Percentiles rank a stretch among this genome's conserved stretches.
phyloP scores from a whole-genome alignment of 2,888 invertebrate species.

The Siphlonurus alternatus region DNA sequence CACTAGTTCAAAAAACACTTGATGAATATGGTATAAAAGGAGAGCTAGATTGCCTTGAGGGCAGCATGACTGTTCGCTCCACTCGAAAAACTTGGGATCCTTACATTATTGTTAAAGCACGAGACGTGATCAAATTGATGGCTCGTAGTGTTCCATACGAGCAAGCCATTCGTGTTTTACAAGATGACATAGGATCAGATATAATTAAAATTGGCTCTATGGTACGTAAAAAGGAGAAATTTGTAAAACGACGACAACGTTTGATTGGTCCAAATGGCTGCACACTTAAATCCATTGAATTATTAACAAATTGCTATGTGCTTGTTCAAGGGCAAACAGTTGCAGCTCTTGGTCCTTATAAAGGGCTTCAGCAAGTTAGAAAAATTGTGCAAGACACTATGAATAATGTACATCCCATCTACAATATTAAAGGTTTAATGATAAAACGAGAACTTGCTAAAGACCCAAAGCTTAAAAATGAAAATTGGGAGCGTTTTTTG shows the following conservation, averaged over 20 bases:
- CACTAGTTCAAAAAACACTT: conserved; percentile 74
- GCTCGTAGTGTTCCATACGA: conserved; percentile 94
- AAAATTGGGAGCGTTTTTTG: conserved; percentile 93
- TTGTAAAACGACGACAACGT: conserved; percentile 84
- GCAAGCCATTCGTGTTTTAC: conserved; percentile 71
- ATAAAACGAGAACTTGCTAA: conserved; percentile 90
- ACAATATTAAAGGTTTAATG: conserved; percentile 94
- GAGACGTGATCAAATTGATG: conserved; percentile 88
- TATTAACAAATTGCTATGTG: conserved; percentile 91
- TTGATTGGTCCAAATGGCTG: conserved; percentile 97
- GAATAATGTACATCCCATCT: conserved; percentile 98
- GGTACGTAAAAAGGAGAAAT: conserved; percentile 81
- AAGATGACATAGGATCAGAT: conserved; percentile 86
- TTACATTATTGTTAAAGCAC: conserved; percentile 85
- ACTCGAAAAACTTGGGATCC: conserved; percentile 98
- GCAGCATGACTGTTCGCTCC: conserved; percentile 87
- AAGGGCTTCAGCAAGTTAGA: conserved; percentile 71
- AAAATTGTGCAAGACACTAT: conserved; percentile 91
- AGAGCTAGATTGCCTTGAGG: conserved; percentile 81
- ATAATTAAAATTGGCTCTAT: conserved; percentile 91
- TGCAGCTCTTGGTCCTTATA: conserved; percentile 87
- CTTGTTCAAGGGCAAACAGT: conserved; percentile 96
- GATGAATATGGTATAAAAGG: conserved; percentile 63
- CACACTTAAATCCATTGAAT: conserved; percentile 90
- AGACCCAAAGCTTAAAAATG: conserved; percentile 77